phyloP scores from a whole-genome alignment of 2,888 invertebrate genomes.

The Tiliacea aurago region DNA sequence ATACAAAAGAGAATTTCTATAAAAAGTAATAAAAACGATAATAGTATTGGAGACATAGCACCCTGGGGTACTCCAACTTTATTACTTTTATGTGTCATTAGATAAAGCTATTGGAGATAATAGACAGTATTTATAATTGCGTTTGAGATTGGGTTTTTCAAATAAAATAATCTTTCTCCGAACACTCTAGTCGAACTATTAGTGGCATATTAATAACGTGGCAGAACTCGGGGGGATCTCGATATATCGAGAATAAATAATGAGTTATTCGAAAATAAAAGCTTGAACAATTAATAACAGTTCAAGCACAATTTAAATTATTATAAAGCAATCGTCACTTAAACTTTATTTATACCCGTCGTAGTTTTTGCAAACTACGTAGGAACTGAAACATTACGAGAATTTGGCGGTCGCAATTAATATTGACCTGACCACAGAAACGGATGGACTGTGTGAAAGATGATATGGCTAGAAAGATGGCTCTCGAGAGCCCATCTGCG shows the following conservation, averaged over 20 bases:
- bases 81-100: slow-evolving; percentile 39
- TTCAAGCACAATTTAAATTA: not conserved
- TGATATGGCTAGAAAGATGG: not conserved
- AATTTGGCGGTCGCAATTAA: slow-evolving; percentile 12
- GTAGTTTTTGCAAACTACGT: not conserved
- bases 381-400: not conserved
- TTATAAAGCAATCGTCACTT: not conserved
- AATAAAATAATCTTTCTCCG: not conserved
- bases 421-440: slow-evolving; percentile 13
- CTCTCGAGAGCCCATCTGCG: slow-evolving; percentile 12
- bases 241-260: not conserved
- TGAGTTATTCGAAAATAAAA: not conserved
- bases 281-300: not conserved
- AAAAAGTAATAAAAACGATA: slow-evolving; percentile 25
- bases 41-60: not conserved
- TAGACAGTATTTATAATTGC: slow-evolving; percentile 25
- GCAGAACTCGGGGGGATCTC: not conserved
- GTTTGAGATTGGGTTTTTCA: not conserved
- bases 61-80: slow-evolving; percentile 23
- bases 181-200: not conserved
- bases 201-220: not conserved
- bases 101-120: slow-evolving; percentile 27
- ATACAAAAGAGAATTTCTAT: slow-evolving; percentile 15
- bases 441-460: no score
- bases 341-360: not conserved